phyloP scores from a whole-genome alignment of 2,888 invertebrate species.

The Urechis unicinctus region DNA sequence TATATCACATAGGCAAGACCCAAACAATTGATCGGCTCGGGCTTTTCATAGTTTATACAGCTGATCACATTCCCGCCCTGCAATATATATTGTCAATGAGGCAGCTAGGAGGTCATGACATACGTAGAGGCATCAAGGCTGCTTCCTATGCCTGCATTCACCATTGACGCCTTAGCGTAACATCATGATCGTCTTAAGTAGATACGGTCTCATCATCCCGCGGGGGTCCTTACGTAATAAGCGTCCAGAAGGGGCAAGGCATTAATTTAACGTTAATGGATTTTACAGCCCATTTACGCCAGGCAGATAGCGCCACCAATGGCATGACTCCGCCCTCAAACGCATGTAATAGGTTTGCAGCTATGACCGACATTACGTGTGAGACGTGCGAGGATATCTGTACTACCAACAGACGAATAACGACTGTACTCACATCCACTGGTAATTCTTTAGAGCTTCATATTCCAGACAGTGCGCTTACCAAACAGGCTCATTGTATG shows the following conservation, averaged over 20 bases:
- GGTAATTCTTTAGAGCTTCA: conserved; percentile 3
- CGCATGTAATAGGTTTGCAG: conserved; percentile 1
- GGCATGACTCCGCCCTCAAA: neutral
- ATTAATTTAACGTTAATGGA: no score
- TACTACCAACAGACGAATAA: conserved; percentile 1
- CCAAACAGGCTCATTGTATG: neutral
- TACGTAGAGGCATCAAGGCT: no score
- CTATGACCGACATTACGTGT: conserved; percentile 1
- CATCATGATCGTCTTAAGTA: neutral
- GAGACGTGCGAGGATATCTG: conserved; percentile 6
- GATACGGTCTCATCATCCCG: neutral
- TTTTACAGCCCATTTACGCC: conserved; percentile 7
- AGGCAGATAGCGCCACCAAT: no score
- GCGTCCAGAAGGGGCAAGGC: conserved; percentile 2
- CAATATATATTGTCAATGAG: no score
- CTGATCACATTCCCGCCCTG: no score
- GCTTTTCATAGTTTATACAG: no score
- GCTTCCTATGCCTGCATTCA: no score
- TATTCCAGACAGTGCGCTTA: neutral
- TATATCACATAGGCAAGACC: no score
- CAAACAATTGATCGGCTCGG: no score
- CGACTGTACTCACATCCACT: neutral
- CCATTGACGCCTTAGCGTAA: conserved; percentile 4
- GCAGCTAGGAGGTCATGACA: no score
- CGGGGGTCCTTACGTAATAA: conserved; percentile 2